phyloP scores from a whole-genome alignment of 2,797 vertebrate species.

The Bradypus variegatus region DNA sequence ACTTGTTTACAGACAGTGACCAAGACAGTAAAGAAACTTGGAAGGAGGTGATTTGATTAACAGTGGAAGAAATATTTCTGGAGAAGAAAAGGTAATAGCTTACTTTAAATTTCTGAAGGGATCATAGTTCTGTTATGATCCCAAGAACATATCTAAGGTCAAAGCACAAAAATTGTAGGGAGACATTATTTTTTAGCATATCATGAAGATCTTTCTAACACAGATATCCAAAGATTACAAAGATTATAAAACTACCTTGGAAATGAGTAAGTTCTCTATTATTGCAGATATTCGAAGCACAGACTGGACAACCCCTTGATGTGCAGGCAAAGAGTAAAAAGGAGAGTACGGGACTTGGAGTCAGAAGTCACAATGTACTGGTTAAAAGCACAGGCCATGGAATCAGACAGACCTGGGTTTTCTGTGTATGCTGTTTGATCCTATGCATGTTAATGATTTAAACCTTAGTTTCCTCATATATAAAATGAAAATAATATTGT shows the following conservation, averaged over 20 bases:
- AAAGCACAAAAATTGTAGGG: constrained; percentile 2
- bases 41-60: not conserved
- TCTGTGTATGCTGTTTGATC: not conserved
- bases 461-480: not conserved
- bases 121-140: not conserved
- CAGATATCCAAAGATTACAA: not conserved
- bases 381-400: not conserved
- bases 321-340: not conserved
- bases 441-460: not conserved
- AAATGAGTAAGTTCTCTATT: not conserved
- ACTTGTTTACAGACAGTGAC: not conserved
- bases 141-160: not conserved
- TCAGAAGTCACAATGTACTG: constrained; percentile 31
- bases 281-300: not conserved
- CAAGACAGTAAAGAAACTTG: not conserved
- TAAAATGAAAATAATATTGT: constrained; percentile 13
- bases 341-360: constrained; percentile 46
- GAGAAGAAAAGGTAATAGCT: not conserved
- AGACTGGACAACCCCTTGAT: not conserved
- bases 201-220: not conserved
- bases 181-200: not conserved
- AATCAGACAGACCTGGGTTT: not conserved
- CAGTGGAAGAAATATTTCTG: not conserved
- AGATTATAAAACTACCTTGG: not conserved
- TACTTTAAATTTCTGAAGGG: constrained; percentile 11